Evolutionary conservation across 1,140 invertebrate genomes (phyloP).

Genomic region (Ridgeia piscesae): DNA sequence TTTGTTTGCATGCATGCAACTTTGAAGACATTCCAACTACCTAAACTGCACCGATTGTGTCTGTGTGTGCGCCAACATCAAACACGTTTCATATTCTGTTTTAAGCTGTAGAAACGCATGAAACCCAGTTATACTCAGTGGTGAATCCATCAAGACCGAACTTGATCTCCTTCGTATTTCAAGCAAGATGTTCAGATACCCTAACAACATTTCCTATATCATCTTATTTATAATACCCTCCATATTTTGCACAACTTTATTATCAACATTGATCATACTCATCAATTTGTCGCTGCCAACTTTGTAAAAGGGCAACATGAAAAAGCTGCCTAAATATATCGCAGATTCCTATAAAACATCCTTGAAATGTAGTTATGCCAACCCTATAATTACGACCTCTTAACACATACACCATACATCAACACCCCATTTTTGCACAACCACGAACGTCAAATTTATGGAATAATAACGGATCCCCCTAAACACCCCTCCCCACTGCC

Average conservation of each 20-base stretch:
- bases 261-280: not conserved
- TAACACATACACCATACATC: not conserved
- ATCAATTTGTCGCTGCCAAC: not conserved
- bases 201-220: not conserved
- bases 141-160: not conserved
- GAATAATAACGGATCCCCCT: not conserved
- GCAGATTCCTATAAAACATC: not conserved
- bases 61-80: not conserved
- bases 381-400: not conserved
- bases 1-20: not conserved
- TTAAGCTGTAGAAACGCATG: not conserved
- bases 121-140: not conserved
- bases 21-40: not conserved
- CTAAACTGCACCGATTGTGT: not conserved
- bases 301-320: not conserved
- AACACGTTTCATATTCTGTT: not conserved
- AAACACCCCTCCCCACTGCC: not conserved
- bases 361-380: not conserved
- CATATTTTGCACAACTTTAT: not conserved
- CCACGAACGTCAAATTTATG: not conserved
- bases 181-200: not conserved
- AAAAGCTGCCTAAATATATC: not conserved
- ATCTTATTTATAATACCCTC: not conserved
- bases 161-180: not conserved
- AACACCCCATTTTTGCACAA: not conserved